phyloP scores from a whole-genome alignment of 2,888 invertebrate genomes.

The Ernsta delagoae region DNA sequence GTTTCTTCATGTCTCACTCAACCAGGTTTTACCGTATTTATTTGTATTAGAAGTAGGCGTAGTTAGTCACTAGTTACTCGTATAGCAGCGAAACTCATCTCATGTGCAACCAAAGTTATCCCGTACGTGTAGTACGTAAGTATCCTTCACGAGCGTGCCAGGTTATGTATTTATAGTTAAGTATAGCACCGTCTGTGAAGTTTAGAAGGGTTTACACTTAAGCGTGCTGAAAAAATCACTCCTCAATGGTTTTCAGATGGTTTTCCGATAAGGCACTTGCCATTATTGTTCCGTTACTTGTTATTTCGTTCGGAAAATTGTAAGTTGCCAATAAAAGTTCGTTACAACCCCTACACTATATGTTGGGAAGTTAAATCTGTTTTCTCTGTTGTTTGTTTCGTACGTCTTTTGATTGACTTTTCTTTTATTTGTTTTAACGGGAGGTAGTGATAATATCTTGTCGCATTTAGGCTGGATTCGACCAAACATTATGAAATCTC shows the following conservation, averaged over 20 bases:
- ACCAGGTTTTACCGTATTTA: too few species aligned
- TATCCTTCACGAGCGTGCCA: neutral
- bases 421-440: too few species aligned
- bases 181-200: conserved; percentile 22
- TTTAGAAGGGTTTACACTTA: conserved; percentile 18
- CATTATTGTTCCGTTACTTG: conserved; percentile 35
- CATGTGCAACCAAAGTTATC: neutral
- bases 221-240: conserved; percentile 32
- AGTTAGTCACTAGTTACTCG: too few species aligned
- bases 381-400: neutral
- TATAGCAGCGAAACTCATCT: too few species aligned
- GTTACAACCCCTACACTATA: conserved; percentile 13
- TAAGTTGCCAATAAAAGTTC: conserved; percentile 31
- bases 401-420: too few species aligned
- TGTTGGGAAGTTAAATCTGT: conserved; percentile 18
- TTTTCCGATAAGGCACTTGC: conserved; percentile 37
- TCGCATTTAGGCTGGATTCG: too few species aligned
- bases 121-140: neutral
- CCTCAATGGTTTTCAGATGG: conserved; percentile 26
- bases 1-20: too few species aligned
- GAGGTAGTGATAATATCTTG: too few species aligned
- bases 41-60: too few species aligned
- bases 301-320: conserved; percentile 29
- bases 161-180: too few species aligned
- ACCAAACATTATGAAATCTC: too few species aligned